Evolutionary conservation across 2,113 vertebrate species (phyloP).

Genomic region (Chitala chitala): DNA sequence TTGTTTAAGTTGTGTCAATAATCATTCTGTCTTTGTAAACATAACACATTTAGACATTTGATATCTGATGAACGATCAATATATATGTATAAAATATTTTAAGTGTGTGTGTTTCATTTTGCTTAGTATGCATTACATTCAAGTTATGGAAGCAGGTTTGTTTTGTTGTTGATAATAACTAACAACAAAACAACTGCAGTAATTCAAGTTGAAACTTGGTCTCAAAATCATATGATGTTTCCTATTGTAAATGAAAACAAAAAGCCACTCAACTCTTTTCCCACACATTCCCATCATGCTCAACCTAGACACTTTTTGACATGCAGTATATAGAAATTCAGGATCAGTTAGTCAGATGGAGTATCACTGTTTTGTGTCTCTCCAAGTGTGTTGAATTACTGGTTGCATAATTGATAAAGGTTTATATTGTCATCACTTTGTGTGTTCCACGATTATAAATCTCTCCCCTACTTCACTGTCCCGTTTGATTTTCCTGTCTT

Average conservation of each 20-base stretch:
- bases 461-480: background rate
- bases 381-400: background rate
- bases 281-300: background rate
- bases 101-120: background rate
- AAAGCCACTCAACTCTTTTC: background rate
- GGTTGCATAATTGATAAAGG: conserved; percentile 20
- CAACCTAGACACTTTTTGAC: background rate
- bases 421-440: background rate
- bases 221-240: background rate
- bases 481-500: conserved; percentile 7
- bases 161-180: background rate
- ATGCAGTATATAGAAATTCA: background rate
- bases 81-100: too few species aligned
- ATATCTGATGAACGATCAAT: too few species aligned
- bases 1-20: too few species aligned
- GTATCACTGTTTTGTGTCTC: background rate
- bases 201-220: background rate
- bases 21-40: too few species aligned
- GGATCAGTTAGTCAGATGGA: background rate
- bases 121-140: background rate
- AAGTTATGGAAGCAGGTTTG: background rate
- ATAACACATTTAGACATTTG: too few species aligned
- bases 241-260: background rate
- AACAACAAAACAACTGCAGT: background rate
- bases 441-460: conserved; percentile 12